phyloP scores from a whole-genome alignment of 2,888 invertebrate species.

The Smittia aterrima region DNA sequence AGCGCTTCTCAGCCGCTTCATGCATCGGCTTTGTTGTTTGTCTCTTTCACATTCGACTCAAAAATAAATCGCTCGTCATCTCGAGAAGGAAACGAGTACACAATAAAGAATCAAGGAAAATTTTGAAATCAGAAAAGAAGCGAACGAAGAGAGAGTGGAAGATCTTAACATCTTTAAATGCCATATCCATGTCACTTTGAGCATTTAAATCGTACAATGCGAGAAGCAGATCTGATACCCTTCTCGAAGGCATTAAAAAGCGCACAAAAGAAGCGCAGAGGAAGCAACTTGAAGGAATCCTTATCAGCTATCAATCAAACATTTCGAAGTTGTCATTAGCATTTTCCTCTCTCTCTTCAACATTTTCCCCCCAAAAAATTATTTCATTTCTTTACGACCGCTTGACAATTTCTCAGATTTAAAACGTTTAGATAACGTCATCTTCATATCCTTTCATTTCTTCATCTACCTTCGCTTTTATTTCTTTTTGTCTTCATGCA shows the following conservation, averaged over 20 bases:
- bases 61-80: background rate
- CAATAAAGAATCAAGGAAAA: conserved; percentile 11
- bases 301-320: conserved; percentile 39
- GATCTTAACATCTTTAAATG: conserved; percentile 31
- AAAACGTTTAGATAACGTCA: conserved; percentile 17
- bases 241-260: conserved; percentile 32
- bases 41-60: too few species aligned
- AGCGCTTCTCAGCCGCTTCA: too few species aligned
- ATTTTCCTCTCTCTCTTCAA: conserved; percentile 19
- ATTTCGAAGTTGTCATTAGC: conserved; percentile 31
- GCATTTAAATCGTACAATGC: background rate
- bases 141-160: background rate
- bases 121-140: conserved; percentile 1
- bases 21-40: too few species aligned
- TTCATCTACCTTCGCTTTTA: background rate
- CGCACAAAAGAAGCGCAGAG: background rate
- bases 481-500: background rate
- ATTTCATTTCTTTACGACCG: background rate
- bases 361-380: background rate
- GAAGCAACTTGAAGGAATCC: background rate
- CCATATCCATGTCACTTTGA: conserved; percentile 36
- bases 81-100: conserved; percentile 17
- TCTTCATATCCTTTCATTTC: conserved; percentile 20
- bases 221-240: conserved; percentile 17
- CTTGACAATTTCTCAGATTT: conserved; percentile 26